phyloP scores from a whole-genome alignment of 1,140 invertebrate species.

The Zaprionus kolodkinae region DNA sequence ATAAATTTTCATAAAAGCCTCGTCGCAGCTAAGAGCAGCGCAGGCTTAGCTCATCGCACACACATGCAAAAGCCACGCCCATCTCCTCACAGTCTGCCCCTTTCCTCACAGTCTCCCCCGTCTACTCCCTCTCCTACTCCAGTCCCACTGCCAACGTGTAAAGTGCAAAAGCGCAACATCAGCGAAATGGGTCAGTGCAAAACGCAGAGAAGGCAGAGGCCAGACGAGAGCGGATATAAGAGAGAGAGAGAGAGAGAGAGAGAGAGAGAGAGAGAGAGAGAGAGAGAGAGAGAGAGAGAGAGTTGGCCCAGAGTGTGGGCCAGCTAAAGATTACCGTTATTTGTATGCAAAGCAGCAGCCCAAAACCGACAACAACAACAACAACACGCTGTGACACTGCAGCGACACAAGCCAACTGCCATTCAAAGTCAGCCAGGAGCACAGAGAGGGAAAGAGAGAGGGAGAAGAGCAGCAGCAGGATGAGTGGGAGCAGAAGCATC shows the following conservation, averaged over 20 bases:
- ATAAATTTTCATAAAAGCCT: constrained; percentile 71
- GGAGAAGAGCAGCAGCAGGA: neutral
- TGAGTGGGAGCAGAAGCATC: neutral
- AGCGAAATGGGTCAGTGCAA: constrained; percentile 53
- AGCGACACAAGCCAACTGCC: constrained; percentile 51
- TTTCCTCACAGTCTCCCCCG: neutral
- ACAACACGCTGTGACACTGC: constrained; percentile 50
- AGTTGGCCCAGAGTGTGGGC: constrained; percentile 30
- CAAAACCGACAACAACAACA: constrained; percentile 50
- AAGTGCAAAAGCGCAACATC: constrained; percentile 73
- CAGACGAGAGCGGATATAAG: too few relatives aligned
- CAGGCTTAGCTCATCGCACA: constrained; percentile 12
- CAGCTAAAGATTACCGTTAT: constrained; percentile 70
- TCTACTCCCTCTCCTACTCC: neutral
- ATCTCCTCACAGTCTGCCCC: neutral
- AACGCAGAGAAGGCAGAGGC: neutral
- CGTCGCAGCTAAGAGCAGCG: constrained; percentile 8
- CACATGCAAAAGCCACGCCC: constrained; percentile 32
- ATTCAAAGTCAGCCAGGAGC: constrained; percentile 55
- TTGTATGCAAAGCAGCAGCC: constrained; percentile 75
- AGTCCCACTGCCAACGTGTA: constrained; percentile 44
- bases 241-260: neutral
- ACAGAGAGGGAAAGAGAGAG: neutral
- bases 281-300: neutral
- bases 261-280: neutral